phyloP scores from a whole-genome alignment of 2,113 vertebrate genomes.

The Pterocles burchelli region DNA sequence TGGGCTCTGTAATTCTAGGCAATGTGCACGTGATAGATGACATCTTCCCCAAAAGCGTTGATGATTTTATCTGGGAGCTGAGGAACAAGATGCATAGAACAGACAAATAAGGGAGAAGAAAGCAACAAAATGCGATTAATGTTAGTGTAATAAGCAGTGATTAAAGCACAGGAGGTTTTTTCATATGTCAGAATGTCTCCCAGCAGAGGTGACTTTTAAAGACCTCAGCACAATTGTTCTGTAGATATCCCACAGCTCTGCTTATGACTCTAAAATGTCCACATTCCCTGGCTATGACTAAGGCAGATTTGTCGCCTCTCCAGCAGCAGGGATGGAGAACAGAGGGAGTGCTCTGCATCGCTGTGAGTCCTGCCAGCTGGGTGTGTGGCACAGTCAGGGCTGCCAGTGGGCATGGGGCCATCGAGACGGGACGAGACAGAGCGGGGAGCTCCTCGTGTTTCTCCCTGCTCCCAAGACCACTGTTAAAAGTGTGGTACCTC shows the following conservation, averaged over 20 bases:
- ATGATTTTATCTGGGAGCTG: not conserved
- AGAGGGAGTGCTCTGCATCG: rapidly evolving
- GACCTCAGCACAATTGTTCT: not conserved
- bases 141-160: not conserved
- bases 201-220: not conserved
- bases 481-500: not conserved
- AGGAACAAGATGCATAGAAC: not conserved
- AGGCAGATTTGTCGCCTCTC: not conserved
- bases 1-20: not conserved
- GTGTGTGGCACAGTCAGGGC: too few relatives aligned
- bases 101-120: not conserved
- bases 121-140: not conserved
- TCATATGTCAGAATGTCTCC: not conserved
- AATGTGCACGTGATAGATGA: not conserved
- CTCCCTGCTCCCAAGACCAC: not conserved
- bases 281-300: not conserved
- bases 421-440: not conserved
- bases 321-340: not conserved
- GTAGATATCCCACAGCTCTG: not conserved
- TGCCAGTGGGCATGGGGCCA: not conserved
- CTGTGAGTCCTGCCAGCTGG: rapidly evolving
- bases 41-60: not conserved
- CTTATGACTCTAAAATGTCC: not conserved
- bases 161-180: not conserved
- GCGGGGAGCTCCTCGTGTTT: not conserved